A percentile compares a stretch with the other conserved stretches of the same genome.
phyloP scores from a whole-genome alignment of 2,797 vertebrate species.

The Clarias pachynema region DNA sequence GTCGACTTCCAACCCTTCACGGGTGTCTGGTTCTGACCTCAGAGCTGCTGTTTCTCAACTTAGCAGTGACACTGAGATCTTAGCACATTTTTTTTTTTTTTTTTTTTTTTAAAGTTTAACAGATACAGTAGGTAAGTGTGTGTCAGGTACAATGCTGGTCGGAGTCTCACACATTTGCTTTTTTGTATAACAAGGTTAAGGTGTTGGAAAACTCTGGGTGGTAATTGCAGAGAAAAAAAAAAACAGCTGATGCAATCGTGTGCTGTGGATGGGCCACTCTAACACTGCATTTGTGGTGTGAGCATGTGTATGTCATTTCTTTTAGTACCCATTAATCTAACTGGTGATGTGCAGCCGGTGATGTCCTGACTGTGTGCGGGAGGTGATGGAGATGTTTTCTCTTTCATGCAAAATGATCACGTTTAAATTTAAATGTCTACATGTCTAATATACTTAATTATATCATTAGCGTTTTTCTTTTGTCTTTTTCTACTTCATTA shows the following conservation, averaged over 20 bases:
- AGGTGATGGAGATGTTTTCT: not conserved
- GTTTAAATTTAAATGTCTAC: not conserved
- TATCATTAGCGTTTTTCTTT: not conserved
- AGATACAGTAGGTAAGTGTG: not conserved
- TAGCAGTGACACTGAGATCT: not conserved
- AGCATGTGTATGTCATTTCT: not conserved
- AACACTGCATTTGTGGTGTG: not conserved
- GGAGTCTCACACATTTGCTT: not conserved
- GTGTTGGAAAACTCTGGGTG: not conserved
- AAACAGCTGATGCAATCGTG: not conserved
- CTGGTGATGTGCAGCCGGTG: not conserved
- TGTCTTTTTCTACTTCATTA: conserved; percentile 47
- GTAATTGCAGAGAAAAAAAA: not conserved
- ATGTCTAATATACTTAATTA: not conserved
- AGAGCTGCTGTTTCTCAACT: not conserved
- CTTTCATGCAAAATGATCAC: not conserved
- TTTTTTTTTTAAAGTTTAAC: not conserved
- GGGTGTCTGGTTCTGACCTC: not conserved
- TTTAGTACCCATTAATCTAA: not conserved
- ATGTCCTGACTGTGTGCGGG: not conserved
- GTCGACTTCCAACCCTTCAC: not conserved
- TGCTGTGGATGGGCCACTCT: not conserved
- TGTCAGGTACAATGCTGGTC: not conserved
- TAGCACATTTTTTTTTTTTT: not conserved
- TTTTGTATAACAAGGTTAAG: conserved; percentile 5